Percentiles rank a stretch among this genome's conserved stretches.
Evolutionary conservation across 2,888 invertebrate genomes (phyloP).

Genomic region (Operophtera brumata): DNA sequence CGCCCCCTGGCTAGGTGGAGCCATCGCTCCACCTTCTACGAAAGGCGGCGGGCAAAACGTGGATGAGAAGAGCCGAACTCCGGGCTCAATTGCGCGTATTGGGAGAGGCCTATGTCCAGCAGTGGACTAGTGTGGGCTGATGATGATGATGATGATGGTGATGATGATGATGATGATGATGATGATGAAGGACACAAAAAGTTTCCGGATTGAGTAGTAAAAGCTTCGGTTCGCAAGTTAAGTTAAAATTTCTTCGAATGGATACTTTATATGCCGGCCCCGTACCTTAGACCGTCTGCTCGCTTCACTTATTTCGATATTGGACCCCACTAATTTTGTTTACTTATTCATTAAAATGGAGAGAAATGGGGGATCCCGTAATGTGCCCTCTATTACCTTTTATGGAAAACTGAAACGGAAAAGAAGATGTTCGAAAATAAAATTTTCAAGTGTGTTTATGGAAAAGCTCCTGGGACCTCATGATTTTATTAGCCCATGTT

Average conservation of each 20-base stretch:
- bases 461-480: slow-evolving; percentile 17
- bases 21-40: too few relatives aligned
- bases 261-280: slow-evolving; percentile 66
- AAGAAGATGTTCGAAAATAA: slow-evolving; percentile 34
- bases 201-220: slow-evolving; percentile 50
- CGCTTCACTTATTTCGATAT: slow-evolving; percentile 74
- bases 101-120: too few relatives aligned
- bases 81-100: too few relatives aligned
- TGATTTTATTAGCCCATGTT: slow-evolving; percentile 9
- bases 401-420: slow-evolving; percentile 63
- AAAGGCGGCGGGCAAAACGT: too few relatives aligned
- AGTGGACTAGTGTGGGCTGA: too few relatives aligned
- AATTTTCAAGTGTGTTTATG: slow-evolving; percentile 18
- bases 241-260: slow-evolving; percentile 61
- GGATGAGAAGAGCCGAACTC: too few relatives aligned
- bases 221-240: slow-evolving; percentile 7
- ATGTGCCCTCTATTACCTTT: slow-evolving; percentile 68
- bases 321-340: slow-evolving; percentile 75
- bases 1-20: too few relatives aligned
- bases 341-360: slow-evolving; percentile 78
- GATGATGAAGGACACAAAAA: too few relatives aligned
- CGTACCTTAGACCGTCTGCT: slow-evolving; percentile 64
- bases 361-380: slow-evolving; percentile 59
- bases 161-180: too few relatives aligned
- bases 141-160: too few relatives aligned